phyloP scores from a whole-genome alignment of 2,888 invertebrate genomes.

The Epinotia bilunana region DNA sequence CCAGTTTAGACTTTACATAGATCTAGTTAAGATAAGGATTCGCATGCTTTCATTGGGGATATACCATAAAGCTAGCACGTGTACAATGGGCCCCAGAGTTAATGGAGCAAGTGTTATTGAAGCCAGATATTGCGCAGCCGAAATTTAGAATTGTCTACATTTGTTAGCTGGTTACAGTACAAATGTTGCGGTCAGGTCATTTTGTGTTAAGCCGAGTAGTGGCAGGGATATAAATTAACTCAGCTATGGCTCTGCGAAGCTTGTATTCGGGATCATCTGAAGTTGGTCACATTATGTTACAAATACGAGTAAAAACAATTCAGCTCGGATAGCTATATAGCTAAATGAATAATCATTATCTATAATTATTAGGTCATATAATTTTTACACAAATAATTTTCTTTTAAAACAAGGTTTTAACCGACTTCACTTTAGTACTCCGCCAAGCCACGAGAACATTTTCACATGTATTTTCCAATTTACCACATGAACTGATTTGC shows the following conservation, averaged over 20 bases:
- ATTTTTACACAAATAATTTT: no score
- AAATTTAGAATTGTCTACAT: constrained; percentile 58
- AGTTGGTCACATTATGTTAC: constrained; percentile 24
- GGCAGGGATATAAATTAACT: constrained; percentile 43
- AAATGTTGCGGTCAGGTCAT: constrained; percentile 54
- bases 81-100: constrained; percentile 71
- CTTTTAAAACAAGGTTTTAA: no score
- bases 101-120: constrained; percentile 80
- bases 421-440: no score
- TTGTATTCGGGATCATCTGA: constrained; percentile 31
- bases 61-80: constrained; percentile 63
- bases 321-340: neutral
- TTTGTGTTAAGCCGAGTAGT: constrained; percentile 38
- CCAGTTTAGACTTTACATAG: constrained; percentile 23
- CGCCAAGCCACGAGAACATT: no score
- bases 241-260: constrained; percentile 26
- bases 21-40: constrained; percentile 54
- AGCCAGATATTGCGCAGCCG: constrained; percentile 70
- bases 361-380: neutral
- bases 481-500: no score
- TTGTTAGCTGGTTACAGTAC: constrained; percentile 46
- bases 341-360: neutral
- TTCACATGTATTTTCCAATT: no score
- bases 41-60: constrained; percentile 47
- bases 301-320: constrained; percentile 14